A percentile compares a stretch with the other conserved stretches of the same genome.
Conservation (phyloP, 1,140 invertebrate species). For the Matsumurasca onukii region DNA sequence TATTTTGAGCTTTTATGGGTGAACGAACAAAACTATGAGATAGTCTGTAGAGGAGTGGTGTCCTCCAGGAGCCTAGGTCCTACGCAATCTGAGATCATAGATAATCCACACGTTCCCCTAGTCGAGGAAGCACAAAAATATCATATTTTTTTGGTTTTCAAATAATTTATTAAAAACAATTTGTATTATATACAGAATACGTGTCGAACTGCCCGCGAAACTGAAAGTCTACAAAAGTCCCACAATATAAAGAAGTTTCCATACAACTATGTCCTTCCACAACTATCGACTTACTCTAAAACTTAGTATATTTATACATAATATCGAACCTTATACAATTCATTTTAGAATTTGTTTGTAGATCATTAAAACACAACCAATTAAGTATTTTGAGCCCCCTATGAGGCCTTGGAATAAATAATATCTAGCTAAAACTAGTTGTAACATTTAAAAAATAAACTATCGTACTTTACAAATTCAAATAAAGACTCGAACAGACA, state of each 20-base stretch:
- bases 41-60: too few relatives aligned
- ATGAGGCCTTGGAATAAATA: not conserved
- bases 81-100: too few relatives aligned
- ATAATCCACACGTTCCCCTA: not conserved
- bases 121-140: constrained; percentile 16
- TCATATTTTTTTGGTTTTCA: constrained; percentile 15
- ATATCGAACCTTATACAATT: constrained; percentile 14
- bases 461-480: not conserved
- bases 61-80: too few relatives aligned
- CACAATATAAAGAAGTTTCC: constrained; percentile 11
- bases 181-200: constrained; percentile 1
- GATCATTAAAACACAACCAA: constrained; percentile 8
- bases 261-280: not conserved
- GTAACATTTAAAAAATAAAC: not conserved
- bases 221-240: constrained; percentile 8
- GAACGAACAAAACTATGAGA: too few relatives aligned
- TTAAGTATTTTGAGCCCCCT: constrained; percentile 3
- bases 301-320: not conserved
- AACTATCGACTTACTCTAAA: not conserved
- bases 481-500: not conserved
- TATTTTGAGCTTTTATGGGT: too few relatives aligned
- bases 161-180: constrained; percentile 19
- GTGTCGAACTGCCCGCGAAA: not conserved
- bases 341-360: constrained; percentile 16
- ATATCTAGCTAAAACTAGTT: constrained; percentile 13